Evolutionary conservation across 2,113 vertebrate species (phyloP).

Genomic region (human): GRCh38 chr4:88867501-88868000

Average conservation of each 20-base stretch:
- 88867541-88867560: not conserved
- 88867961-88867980: not conserved
- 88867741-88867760: not conserved
- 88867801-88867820: not conserved
- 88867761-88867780: not conserved
- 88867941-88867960: not conserved
- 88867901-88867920: not conserved
- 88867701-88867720: not conserved
- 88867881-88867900: not conserved
- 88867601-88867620: not conserved
- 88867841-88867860: not conserved
- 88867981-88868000: not conserved
- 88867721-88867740: not conserved
- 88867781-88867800: not conserved
- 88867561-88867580: not conserved
- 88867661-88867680: not conserved
- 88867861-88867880: not conserved
- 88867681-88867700: not conserved
- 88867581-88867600: not conserved
- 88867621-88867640: not conserved
- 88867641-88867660: not conserved
- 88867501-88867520: no score
- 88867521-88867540: not conserved
- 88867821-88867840: not conserved
- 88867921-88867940: conserved; percentile 13